Conservation (phyloP, 2,113 vertebrate species). For the Telmatochromis sp. region DNA sequence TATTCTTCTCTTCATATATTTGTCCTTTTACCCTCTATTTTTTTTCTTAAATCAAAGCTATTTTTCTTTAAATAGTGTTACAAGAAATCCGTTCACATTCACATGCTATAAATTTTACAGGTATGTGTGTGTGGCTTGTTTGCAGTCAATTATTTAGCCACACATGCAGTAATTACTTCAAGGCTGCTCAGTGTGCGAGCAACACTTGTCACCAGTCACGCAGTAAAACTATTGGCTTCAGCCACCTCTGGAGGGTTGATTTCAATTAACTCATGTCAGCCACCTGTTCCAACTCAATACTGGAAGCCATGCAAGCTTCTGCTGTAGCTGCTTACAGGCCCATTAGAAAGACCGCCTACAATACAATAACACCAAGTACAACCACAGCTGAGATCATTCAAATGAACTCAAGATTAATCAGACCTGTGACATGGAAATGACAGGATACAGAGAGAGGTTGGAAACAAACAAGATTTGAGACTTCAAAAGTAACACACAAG, state of each 20-base stretch:
- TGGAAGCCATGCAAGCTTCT: neutral
- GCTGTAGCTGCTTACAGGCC: neutral
- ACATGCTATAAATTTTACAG: neutral
- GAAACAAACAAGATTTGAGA: neutral
- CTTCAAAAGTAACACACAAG: neutral
- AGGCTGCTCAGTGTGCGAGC: neutral
- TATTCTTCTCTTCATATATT: neutral
- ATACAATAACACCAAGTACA: neutral
- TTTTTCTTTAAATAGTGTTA: neutral
- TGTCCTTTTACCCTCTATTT: neutral
- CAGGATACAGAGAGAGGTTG: neutral
- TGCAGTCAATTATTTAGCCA: neutral
- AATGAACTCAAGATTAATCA: neutral
- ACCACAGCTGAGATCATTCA: neutral
- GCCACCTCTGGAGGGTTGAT: neutral
- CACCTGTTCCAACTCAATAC: neutral
- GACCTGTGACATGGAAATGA: neutral
- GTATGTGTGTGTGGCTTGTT: neutral
- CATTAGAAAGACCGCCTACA: neutral
- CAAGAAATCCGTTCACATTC: neutral
- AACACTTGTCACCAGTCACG: neutral
- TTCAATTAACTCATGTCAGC: neutral
- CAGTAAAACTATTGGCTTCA: neutral
- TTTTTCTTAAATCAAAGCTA: neutral
- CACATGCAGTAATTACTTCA: neutral